These are phyloP conservation scores for Grapholita molesta DNA, from an alignment of 1,140 invertebrate species.

Conservation along the genomic window DNA sequence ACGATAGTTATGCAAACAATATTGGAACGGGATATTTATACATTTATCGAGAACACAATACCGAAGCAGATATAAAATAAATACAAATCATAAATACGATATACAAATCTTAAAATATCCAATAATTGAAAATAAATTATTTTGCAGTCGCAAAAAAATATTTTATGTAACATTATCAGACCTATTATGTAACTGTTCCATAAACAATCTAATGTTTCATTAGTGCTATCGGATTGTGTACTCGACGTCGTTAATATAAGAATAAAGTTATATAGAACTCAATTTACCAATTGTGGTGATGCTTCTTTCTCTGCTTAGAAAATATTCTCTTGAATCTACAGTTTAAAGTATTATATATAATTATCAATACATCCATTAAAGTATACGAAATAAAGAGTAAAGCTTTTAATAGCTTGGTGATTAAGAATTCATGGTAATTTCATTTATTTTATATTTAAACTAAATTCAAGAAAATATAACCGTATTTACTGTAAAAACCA, in stretches of 20 bases:
- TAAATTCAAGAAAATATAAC: not conserved
- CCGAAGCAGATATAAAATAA: not conserved
- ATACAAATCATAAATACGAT: not conserved
- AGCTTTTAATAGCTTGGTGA: too few relatives aligned
- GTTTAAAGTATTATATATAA: not conserved
- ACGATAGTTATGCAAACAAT: not conserved
- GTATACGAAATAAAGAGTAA: too few relatives aligned
- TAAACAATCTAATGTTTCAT: not conserved
- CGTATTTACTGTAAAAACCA: not conserved
- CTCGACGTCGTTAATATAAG: not conserved
- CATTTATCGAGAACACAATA: not conserved
- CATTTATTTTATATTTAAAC: too few relatives aligned
- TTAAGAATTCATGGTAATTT: too few relatives aligned
- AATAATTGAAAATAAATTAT: not conserved
- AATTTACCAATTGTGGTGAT: not conserved
- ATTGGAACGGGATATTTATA: not conserved
- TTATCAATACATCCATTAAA: too few relatives aligned
- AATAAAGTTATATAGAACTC: not conserved
- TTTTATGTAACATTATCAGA: too few relatives aligned
- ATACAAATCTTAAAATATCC: not conserved
- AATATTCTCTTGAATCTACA: not conserved
- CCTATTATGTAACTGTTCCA: not conserved
- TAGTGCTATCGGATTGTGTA: not conserved
- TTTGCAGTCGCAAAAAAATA: not conserved
- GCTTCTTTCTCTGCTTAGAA: not conserved